These are phyloP conservation scores for Aradophagus sp. DNA, from an alignment of 1,140 invertebrate species.

Conservation along the genomic window DNA sequence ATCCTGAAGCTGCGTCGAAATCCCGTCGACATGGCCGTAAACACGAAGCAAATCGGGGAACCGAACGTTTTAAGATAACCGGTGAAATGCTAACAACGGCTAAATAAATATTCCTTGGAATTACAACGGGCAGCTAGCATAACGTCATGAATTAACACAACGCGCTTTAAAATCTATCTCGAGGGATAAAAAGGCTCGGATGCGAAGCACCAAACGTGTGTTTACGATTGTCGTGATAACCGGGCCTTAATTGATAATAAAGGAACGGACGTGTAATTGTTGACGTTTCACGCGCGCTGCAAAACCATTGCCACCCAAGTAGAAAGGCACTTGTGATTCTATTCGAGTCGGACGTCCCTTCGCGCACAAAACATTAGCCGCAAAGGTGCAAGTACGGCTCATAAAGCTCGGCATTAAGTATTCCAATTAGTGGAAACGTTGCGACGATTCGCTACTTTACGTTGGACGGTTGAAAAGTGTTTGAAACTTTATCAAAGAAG, in stretches of 20 bases:
- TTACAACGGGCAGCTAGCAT: conserved; percentile 28
- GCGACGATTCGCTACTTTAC: conserved; percentile 50
- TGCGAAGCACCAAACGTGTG: no score
- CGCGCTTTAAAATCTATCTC: no score
- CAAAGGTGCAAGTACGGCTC: conserved; percentile 40
- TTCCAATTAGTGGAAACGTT: conserved; percentile 69
- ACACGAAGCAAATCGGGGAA: conserved; percentile 40
- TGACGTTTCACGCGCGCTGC: conserved; percentile 38
- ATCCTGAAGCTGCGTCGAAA: conserved; percentile 42
- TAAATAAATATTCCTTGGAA: conserved; percentile 40
- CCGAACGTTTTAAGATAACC: conserved; percentile 36
- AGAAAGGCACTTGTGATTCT: conserved; percentile 7
- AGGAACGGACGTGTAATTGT: conserved; percentile 34
- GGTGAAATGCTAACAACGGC: conserved; percentile 40
- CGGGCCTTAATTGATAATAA: conserved; percentile 46
- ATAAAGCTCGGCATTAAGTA: conserved; percentile 59
- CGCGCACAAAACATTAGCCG: conserved; percentile 14
- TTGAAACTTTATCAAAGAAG: no score
- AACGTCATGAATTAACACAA: conserved; percentile 47
- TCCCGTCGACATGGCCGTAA: conserved; percentile 50
- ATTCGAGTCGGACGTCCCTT: conserved; percentile 11
- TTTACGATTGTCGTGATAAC: conserved; percentile 38
- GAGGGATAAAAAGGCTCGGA: no score
- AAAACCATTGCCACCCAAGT: conserved; percentile 43
- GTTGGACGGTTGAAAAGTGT: conserved; percentile 61